Base-by-base conservation (phyloP, 2,797 vertebrate species). In the Salmo trutta region DNA sequence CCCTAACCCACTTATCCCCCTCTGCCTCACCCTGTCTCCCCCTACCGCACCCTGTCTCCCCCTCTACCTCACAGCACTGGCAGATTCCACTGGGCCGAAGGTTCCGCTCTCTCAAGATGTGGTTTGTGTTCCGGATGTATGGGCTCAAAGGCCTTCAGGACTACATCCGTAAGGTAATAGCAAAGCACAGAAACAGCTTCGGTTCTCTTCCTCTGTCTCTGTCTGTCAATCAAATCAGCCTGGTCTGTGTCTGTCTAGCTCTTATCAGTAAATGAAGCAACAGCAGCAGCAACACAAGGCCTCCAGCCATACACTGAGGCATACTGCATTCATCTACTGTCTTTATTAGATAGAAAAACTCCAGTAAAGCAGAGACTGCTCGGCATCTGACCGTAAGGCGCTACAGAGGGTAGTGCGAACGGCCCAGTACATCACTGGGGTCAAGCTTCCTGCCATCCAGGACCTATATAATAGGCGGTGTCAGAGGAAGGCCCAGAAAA, bases 71-170 rank as follows among this genome's bases (percentile, higher is more conserved):
- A 10, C 87, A 99, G 98, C 98, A 99, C 76, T 99, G 98, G 98
- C 97, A 98, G 88, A 96, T 99, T 77, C 98, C 98, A 0, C 89
- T 99, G 76, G 97, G 97, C 14, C 95, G 98, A 81, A 91, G 97
- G 83, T 99, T 99, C 86, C 97, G 98, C 54, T 97, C 98, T 2
- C 88, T 99, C 77, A 99, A 99, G 91, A 81, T 99, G 91, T 99
- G 98, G 98, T 99, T 99, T 79, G 98, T 99, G 59, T 96, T 99
- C 81, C 95, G 98, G 75, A 86, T 97, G 90, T 98, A 97, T 0
- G 98, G 98, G 0, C 89, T 98, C 73, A 92, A 82, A 4, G 96
- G 96, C 19, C 92, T 99, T 84, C 98, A 99, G 90, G 94, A 94
- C 66, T 78, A 98, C 78, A 97, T 99, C 88, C 96, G 96, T 82